Percentiles rank a stretch among this genome's conserved stretches.
These are phyloP conservation scores for Anaspis maculata DNA, from an alignment of 2,888 invertebrate genomes.

Conservation along the genomic window DNA sequence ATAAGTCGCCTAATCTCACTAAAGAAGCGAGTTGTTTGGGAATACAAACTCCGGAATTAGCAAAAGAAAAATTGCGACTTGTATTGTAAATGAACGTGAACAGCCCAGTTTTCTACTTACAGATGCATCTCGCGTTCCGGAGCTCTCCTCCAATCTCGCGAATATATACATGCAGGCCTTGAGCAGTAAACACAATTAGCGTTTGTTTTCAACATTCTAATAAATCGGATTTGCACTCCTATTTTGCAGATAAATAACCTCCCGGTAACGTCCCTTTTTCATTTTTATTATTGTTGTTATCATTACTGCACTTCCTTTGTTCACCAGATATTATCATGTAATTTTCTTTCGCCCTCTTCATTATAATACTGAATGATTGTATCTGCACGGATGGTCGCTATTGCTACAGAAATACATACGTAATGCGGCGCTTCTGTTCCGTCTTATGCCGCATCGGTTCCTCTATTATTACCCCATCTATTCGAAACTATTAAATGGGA, in stretches of 20 bases:
- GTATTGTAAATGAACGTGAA: slow-evolving; percentile 33
- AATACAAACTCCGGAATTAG: slow-evolving; percentile 39
- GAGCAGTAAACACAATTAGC: slow-evolving; percentile 39
- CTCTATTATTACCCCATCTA: too few species aligned
- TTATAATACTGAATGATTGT: neutral
- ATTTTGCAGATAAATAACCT: slow-evolving; percentile 25
- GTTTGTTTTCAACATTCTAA: slow-evolving; percentile 37
- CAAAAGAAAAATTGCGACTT: slow-evolving; percentile 34
- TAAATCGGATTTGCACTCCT: slow-evolving; percentile 37
- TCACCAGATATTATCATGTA: slow-evolving; percentile 5
- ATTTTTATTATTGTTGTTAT: slow-evolving; percentile 8
- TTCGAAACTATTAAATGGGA: too few species aligned
- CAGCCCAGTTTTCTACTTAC: slow-evolving; percentile 30
- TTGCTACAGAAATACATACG: too few species aligned
- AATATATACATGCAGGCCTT: slow-evolving; percentile 34
- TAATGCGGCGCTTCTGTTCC: too few species aligned
- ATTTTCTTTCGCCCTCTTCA: slow-evolving; percentile 3
- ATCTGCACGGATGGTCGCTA: slow-evolving; percentile 1
- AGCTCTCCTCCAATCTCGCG: slow-evolving; percentile 31
- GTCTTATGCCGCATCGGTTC: too few species aligned
- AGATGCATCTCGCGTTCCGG: slow-evolving; percentile 31
- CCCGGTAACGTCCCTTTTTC: slow-evolving; percentile 5
- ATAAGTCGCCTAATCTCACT: slow-evolving; percentile 30
- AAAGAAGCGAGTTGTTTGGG: slow-evolving; percentile 28
- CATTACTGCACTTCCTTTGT: slow-evolving; percentile 11